Evolutionary conservation across 2,113 vertebrate genomes (phyloP).

Genomic region (Upupa epops): DNA sequence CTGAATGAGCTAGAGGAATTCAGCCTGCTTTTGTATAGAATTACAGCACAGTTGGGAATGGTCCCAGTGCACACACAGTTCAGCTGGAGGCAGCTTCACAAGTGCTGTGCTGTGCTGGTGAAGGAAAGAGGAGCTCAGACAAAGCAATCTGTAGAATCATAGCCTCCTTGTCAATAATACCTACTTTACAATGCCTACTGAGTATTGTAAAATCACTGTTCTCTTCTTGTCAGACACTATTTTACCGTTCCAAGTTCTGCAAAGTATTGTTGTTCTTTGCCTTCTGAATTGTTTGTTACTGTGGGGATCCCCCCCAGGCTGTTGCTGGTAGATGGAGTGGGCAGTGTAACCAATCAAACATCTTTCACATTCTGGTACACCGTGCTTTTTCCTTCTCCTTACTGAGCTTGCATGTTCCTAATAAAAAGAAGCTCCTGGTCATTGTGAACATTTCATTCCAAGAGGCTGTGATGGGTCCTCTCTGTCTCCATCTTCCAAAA

Average conservation of each 20-base stretch:
- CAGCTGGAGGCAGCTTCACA: neutral
- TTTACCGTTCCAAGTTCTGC: neutral
- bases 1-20: neutral
- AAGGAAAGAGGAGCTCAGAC: neutral
- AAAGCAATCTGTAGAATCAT: neutral
- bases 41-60: neutral
- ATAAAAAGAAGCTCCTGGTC: neutral
- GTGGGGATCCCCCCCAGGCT: neutral
- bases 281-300: neutral
- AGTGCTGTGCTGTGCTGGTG: neutral
- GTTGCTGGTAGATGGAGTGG: neutral
- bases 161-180: neutral
- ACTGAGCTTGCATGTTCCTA: neutral
- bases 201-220: neutral
- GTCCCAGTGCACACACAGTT: neutral
- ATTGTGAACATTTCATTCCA: neutral
- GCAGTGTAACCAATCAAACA: neutral
- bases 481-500: neutral
- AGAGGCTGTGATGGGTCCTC: neutral
- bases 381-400: neutral
- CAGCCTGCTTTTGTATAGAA: neutral
- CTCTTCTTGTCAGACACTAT: neutral
- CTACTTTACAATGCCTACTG: neutral
- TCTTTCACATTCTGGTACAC: neutral
- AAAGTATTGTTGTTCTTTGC: rapidly evolving